Evolutionary conservation across 2,113 vertebrate genomes (phyloP).

Genomic region (Raja brachyura): DNA sequence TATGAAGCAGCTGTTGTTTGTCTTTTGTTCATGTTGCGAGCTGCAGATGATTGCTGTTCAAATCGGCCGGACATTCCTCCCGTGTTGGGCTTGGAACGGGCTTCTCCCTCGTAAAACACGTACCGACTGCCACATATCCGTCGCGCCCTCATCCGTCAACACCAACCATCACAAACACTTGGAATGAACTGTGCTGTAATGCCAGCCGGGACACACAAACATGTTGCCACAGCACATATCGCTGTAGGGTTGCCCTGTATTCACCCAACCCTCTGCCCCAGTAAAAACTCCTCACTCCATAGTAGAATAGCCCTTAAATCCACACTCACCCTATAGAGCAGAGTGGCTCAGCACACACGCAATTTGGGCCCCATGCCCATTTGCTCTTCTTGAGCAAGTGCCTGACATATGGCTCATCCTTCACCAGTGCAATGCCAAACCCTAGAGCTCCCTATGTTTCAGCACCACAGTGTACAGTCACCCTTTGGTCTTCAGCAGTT

Average conservation of each 20-base stretch:
- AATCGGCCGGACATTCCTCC: background rate
- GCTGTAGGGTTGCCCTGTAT: no score
- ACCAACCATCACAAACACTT: no score
- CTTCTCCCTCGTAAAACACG: background rate
- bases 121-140: no score
- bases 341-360: no score
- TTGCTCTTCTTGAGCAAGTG: background rate
- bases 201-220: no score
- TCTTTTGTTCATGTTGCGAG: background rate
- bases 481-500: background rate
- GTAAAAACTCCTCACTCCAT: no score
- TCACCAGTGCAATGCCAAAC: background rate
- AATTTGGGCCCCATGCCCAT: no score
- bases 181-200: no score
- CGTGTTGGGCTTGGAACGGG: background rate
- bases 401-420: background rate
- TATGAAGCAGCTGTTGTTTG: background rate
- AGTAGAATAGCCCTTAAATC: no score
- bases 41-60: background rate
- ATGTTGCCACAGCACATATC: no score
- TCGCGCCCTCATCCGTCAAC: background rate
- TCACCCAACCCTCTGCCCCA: no score
- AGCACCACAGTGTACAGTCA: background rate
- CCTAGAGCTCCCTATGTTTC: background rate
- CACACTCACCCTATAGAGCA: no score